A percentile compares a stretch with the other conserved stretches of the same genome.
Conservation (phyloP, 2,113 vertebrate genomes). For the Crotalus tigris region DNA sequence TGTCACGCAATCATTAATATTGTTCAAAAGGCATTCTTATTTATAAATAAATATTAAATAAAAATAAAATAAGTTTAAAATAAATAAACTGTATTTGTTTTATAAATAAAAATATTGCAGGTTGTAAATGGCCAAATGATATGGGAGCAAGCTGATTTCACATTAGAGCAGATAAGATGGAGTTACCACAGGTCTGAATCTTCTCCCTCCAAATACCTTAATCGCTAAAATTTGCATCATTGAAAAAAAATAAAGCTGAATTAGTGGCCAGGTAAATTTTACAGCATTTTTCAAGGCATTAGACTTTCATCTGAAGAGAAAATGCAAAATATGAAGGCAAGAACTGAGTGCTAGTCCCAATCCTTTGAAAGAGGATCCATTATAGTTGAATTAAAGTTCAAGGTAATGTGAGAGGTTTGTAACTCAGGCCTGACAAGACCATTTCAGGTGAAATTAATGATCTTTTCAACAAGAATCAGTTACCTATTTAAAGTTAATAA, state of each 20-base stretch:
- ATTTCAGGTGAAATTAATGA: not conserved
- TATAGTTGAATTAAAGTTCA: not conserved
- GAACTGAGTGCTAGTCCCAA: not conserved
- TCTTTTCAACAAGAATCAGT: slow-evolving; percentile 2
- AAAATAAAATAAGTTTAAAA: not conserved
- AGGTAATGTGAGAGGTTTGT: not conserved
- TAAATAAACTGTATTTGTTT: too few species aligned
- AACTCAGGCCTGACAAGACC: not conserved
- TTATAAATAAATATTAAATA: not conserved
- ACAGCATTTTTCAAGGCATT: not conserved
- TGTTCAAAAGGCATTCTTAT: not conserved
- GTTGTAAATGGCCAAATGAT: not conserved
- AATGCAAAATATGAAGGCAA: not conserved
- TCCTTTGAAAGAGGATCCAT: not conserved
- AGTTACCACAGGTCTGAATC: not conserved
- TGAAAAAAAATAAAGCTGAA: not conserved
- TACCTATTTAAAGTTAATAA: slow-evolving; percentile 79
- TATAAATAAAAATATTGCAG: not conserved
- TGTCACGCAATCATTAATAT: not conserved
- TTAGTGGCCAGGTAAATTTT: not conserved
- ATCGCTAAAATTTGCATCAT: not conserved
- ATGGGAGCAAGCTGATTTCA: not conserved
- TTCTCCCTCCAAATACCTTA: not conserved
- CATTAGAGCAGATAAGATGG: not conserved
- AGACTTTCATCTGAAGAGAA: not conserved